Evolutionary conservation across 2,113 vertebrate species (phyloP).

Genomic region (Cyprinodon tularosa): DNA sequence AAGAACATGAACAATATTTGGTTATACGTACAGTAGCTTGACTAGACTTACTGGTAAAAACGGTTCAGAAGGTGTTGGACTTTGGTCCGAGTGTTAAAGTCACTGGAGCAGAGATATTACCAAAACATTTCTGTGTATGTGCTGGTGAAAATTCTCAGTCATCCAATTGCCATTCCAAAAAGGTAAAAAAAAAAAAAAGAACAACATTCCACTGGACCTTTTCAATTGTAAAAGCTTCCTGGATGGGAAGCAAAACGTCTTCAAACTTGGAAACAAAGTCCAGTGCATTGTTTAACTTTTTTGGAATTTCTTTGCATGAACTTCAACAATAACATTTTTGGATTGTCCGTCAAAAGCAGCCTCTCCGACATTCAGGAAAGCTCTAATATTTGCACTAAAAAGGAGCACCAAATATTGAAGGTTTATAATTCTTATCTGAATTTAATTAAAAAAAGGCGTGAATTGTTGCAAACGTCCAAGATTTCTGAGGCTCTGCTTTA

Average conservation of each 20-base stretch:
- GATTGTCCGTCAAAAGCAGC: not conserved
- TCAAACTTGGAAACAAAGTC: no score
- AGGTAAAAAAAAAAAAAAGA: no score
- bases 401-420: not conserved
- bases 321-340: not conserved
- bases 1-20: not conserved
- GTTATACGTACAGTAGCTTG: not conserved
- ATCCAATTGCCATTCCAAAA: no score
- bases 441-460: no score
- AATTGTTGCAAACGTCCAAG: not conserved
- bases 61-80: not conserved
- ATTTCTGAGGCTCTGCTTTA: not conserved
- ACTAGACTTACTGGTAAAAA: not conserved
- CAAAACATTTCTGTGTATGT: no score
- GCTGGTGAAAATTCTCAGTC: no score
- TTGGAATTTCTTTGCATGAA: no score
- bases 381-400: not conserved
- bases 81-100: not conserved
- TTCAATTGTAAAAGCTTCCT: no score
- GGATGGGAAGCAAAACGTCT: no score
- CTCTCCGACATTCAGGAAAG: not conserved
- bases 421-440: not conserved
- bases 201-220: no score
- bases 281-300: no score
- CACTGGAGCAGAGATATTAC: not conserved